Evolutionary conservation across 2,797 vertebrate species (phyloP), one percentile per base, ranked within the genome.

Genomic region (Toxotes lorentzi): DNA sequence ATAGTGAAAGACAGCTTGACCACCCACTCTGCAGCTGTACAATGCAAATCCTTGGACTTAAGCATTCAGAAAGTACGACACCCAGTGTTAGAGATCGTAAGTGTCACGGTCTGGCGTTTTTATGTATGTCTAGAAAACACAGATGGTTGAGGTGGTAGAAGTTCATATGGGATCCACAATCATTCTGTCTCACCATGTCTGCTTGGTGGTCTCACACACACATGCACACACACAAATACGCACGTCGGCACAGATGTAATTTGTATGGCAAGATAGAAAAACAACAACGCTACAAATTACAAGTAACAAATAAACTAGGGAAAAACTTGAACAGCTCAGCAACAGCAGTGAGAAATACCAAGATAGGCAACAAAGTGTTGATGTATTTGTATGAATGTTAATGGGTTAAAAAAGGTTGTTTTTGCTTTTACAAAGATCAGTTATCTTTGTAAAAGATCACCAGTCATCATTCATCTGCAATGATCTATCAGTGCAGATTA

Each of bases 1-100:
- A 81, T 57, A 84, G 76, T 79, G 40, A 79, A 70, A 75, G 54
- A 72, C 80, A 35, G 12, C 41, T 63, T 54, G 73, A 69, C 78
- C 74, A 66, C 73, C 78, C 75, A 88, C 77, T 79, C 75, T 76
- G 73, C 62, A 81, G 72, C 70, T 70, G 74, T 19, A 76, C 68
- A 78, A 67, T 50, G 43, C 32, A 75, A 38, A 61, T 69, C 79
- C 50, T 58, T 68, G 61, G 24, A 82, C 35, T 16, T 34, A 12
- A 75, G 21, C 48, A 35, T 62, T 76, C 48, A 47, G 51, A 72
- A 38, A 68, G 61, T 21, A 35, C 10, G 5, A 30, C 45, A n/a
- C 35, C 51, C 12, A 54, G 24, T 47, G 23, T 50, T 40, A n/a
- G 57, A 53, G 43, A n/a, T 10, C 48, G 21, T n/a, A 14, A 57